These are phyloP conservation scores for Dilophus febrilis DNA, from an alignment of 2,888 invertebrate species.

Conservation along the genomic window DNA sequence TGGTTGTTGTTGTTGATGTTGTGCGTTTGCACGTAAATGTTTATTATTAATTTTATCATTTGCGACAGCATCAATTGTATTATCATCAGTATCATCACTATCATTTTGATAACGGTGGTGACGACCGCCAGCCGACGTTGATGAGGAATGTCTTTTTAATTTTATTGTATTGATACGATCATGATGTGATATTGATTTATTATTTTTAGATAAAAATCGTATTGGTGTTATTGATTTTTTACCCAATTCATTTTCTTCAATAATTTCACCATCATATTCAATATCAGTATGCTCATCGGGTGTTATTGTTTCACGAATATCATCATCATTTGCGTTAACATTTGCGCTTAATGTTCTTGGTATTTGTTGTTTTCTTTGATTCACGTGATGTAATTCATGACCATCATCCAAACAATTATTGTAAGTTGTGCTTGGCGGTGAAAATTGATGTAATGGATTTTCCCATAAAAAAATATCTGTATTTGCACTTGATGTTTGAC, in stretches of 20 bases:
- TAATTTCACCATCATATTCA: constrained; percentile 45
- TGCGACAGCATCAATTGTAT: constrained; percentile 8
- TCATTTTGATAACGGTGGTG: constrained; percentile 3
- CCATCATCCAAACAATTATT: constrained; percentile 5
- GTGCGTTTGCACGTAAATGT: too few relatives aligned
- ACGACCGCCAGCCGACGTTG: too few relatives aligned
- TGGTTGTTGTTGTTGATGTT: too few relatives aligned
- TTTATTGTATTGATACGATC: not conserved
- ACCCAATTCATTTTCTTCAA: constrained; percentile 44
- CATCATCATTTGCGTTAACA: constrained; percentile 10
- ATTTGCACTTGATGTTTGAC: constrained; percentile 24
- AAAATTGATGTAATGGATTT: constrained; percentile 51
- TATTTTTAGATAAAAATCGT: constrained; percentile 36
- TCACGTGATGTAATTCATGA: constrained; percentile 1
- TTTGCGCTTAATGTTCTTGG: constrained; percentile 1
- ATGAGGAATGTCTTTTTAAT: constrained; percentile 1
- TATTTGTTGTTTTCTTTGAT: not conserved
- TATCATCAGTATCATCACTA: not conserved
- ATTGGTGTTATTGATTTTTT: constrained; percentile 54
- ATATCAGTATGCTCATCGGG: constrained; percentile 58
- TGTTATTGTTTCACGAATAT: constrained; percentile 35
- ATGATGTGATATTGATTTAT: constrained; percentile 7
- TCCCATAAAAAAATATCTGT: constrained; percentile 66
- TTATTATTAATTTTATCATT: constrained; percentile 6
- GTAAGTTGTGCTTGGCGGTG: constrained; percentile 21